Percentiles rank a stretch among this genome's conserved stretches.
Evolutionary conservation across 2,113 vertebrate species (phyloP).

Genomic region (Cairina moschata): DNA sequence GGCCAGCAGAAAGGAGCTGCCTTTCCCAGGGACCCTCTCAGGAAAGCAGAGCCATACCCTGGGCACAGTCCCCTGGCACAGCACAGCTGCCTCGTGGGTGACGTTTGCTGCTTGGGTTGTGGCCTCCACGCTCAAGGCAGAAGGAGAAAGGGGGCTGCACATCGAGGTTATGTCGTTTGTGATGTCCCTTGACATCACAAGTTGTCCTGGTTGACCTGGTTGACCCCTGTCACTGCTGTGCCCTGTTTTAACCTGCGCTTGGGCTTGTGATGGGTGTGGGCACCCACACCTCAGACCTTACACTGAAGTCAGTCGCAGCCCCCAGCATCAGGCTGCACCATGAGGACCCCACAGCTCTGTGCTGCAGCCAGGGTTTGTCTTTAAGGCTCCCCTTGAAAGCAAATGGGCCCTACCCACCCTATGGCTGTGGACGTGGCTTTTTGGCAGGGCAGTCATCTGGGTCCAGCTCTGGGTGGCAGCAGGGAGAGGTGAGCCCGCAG

Average conservation of each 20-base stretch:
- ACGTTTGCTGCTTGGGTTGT: neutral
- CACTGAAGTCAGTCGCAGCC: neutral
- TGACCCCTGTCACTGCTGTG: neutral
- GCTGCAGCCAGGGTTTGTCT: neutral
- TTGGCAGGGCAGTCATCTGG: neutral
- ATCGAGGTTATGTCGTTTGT: neutral
- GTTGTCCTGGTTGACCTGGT: neutral
- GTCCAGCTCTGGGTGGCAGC: neutral
- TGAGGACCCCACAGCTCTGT: neutral
- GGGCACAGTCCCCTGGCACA: no score
- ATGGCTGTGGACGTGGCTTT: fast-evolving
- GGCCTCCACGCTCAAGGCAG: fast-evolving
- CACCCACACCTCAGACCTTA: fast-evolving
- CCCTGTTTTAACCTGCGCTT: neutral
- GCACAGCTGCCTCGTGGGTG: neutral
- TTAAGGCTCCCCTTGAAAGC: neutral
- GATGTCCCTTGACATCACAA: neutral
- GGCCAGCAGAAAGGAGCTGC: neutral
- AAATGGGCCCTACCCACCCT: neutral
- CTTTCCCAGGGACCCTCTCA: neutral
- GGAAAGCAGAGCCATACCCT: neutral
- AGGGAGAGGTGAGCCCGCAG: neutral
- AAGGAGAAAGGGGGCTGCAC: neutral
- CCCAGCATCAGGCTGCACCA: neutral
- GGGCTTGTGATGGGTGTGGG: neutral